Evolutionary conservation across 2,113 vertebrate species (phyloP).

Genomic region (Etia nguti): DNA sequence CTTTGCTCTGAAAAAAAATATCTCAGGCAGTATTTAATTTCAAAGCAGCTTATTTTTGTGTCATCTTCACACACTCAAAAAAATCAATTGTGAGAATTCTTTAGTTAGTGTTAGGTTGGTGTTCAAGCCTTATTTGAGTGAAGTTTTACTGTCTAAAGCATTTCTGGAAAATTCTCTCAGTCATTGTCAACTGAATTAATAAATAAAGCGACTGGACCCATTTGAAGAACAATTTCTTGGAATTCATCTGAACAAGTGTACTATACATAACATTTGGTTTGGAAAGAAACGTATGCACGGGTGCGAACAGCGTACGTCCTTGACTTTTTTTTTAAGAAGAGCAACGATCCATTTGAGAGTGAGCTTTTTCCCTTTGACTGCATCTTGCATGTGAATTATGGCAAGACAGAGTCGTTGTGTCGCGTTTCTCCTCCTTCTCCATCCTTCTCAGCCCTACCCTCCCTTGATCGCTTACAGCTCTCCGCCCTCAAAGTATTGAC

Average conservation of each 20-base stretch:
- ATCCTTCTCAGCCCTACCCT: background rate
- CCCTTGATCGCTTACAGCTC: background rate
- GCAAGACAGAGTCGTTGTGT: slow-evolving; percentile 5
- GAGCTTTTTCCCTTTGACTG: background rate
- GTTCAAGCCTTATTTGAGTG: background rate
- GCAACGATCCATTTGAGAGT: background rate
- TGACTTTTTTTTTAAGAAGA: background rate
- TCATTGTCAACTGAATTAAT: background rate
- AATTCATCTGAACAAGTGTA: background rate
- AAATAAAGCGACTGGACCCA: background rate
- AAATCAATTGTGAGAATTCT: background rate
- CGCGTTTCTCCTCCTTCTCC: slow-evolving; percentile 25
- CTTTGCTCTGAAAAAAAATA: background rate
- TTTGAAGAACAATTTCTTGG: background rate
- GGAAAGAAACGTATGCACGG: background rate
- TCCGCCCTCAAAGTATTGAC: slow-evolving; percentile 19
- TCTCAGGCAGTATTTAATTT: background rate
- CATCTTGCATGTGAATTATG: background rate
- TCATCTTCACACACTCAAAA: background rate
- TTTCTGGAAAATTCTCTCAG: background rate
- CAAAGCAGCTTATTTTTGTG: background rate
- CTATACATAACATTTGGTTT: background rate
- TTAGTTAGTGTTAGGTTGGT: background rate
- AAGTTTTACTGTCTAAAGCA: background rate
- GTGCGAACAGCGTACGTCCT: background rate